These are phyloP conservation scores for Dunckerocampus dactyliophorus DNA, from an alignment of 2,113 vertebrate genomes.

Conservation along the genomic window DNA sequence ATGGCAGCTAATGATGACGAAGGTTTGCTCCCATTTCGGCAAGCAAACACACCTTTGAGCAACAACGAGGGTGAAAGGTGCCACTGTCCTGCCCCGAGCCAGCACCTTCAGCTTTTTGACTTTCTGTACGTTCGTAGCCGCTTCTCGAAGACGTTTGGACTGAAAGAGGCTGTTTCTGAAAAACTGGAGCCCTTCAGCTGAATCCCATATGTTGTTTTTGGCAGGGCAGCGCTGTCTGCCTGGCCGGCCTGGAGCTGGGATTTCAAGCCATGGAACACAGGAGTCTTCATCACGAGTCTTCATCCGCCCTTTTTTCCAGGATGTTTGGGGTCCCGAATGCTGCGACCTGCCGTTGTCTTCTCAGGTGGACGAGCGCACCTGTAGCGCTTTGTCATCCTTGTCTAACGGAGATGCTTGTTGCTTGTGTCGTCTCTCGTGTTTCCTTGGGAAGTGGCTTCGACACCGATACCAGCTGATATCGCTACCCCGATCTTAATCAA, in stretches of 20 bases:
- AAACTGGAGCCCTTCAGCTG: conserved; percentile 76
- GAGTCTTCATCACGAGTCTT: conserved; percentile 87
- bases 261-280: conserved; percentile 88
- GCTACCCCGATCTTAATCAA: no score
- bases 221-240: conserved; percentile 83
- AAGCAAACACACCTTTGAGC: conserved; percentile 85
- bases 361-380: neutral
- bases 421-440: no score
- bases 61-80: conserved; percentile 90
- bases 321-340: conserved; percentile 68
- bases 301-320: conserved; percentile 78
- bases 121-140: conserved; percentile 79
- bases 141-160: conserved; percentile 89
- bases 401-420: no score
- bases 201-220: conserved; percentile 91
- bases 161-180: conserved; percentile 83
- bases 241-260: conserved; percentile 77
- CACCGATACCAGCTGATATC: no score
- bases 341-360: conserved; percentile 73
- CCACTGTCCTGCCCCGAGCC: conserved; percentile 81
- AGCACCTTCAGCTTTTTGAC: conserved; percentile 23
- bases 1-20: conserved; percentile 88
- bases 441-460: no score
- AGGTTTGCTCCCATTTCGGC: conserved; percentile 80
- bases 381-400: no score